Base-by-base conservation (phyloP, 1,140 invertebrate species). In the Drosophila prosaltans region DNA sequence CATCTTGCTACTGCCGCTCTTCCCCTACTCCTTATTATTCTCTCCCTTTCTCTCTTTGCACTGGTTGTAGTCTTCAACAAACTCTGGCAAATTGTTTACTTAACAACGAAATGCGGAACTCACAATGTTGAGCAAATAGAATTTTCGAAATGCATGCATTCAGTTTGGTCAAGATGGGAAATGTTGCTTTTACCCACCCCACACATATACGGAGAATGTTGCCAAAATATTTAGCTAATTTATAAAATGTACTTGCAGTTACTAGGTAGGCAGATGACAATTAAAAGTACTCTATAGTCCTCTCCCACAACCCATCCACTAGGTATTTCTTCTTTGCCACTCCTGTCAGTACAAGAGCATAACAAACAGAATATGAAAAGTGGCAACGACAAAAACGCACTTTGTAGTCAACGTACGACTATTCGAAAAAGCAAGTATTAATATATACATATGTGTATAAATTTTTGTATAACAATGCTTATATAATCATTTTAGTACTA, bases 161-260 rank as follows among this genome's bases (percentile, higher is more conserved):
- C 41, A 65, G 65, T 65, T 55, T 62, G 48, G 28, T 63, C 59
- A 57, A 59, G 65, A 32, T 48, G 54, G 8, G 28, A 16, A 16
- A 16, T 16, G 16, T 30, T 30, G 28, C 28, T 30, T 30, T 30
- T 16, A 0, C 16, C 16, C 16, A n/a, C 16, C 16, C 0, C 16
- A 30, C 28, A 2, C 28, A 2, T 30, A 30, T 30, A 30, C 4
- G 0, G 28, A 30, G 48, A 41, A 21, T 54, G 26, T 40, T 82
- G 66, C 69, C 74, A 78, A 85, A 81, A 85, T 85, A 85, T 81
- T 81, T 85, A 77, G 74, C 81, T 85, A 88, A 85, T 86, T 82
- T 79, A 76, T 82, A 76, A 85, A 82, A 77, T 73, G 75, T 72
- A 71, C 61, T 69, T 55, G 59, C 68, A 60, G 36, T 48, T 16